These are phyloP conservation scores for Bimastos eiseni DNA, from an alignment of 2,888 invertebrate species.

Conservation along the genomic window DNA sequence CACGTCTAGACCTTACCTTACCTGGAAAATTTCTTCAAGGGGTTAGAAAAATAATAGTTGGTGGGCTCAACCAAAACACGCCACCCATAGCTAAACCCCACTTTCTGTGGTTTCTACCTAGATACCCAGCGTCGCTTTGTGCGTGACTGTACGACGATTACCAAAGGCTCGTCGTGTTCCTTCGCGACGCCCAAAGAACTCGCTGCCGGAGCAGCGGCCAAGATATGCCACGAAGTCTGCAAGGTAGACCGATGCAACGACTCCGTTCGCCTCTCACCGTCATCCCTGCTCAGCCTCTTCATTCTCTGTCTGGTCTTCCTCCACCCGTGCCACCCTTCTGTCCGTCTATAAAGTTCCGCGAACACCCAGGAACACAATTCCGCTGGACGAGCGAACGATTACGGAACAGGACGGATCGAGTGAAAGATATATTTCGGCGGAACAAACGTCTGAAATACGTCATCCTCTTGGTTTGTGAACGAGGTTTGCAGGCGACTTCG, in stretches of 20 bases:
- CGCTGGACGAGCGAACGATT: background rate
- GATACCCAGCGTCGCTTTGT: background rate
- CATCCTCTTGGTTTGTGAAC: background rate
- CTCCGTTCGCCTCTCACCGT: background rate
- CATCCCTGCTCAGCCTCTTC: background rate
- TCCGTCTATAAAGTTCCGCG: background rate
- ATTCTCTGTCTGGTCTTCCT: background rate
- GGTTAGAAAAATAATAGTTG: no score
- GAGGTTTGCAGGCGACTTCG: background rate
- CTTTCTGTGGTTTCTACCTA: background rate
- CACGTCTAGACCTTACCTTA: no score
- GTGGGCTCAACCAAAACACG: no score
- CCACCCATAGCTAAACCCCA: background rate
- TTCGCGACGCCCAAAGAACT: background rate
- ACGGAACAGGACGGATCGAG: background rate
- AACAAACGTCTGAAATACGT: background rate
- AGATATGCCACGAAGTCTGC: conserved; percentile 21
- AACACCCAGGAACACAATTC: background rate
- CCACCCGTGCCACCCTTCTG: background rate
- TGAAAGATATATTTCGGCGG: background rate
- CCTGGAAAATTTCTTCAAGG: no score
- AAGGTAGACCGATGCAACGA: background rate
- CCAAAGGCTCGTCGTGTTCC: background rate
- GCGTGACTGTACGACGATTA: background rate
- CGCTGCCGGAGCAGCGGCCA: background rate